These are phyloP conservation scores for Lysiphlebus fabarum DNA, from an alignment of 1,140 invertebrate genomes.

Conservation along the genomic window DNA sequence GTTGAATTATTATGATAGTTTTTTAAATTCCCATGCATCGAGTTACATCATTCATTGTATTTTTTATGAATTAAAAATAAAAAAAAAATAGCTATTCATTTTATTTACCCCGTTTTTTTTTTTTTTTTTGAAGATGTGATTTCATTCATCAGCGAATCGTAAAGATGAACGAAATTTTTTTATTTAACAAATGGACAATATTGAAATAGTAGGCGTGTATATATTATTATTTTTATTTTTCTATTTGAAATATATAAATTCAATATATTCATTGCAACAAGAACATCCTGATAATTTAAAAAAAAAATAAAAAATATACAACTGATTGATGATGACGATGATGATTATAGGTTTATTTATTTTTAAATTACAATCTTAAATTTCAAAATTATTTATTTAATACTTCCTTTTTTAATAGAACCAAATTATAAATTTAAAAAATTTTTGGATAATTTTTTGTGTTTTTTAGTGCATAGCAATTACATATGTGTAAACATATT, in stretches of 20 bases:
- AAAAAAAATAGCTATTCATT: conserved; percentile 25
- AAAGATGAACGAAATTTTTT: conserved; percentile 14
- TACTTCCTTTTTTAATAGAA: too few relatives aligned
- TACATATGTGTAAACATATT: conserved; percentile 17
- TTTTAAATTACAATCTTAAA: too few relatives aligned
- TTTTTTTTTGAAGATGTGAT: conserved; percentile 17
- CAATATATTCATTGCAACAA: conserved; percentile 18
- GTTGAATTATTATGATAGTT: background rate
- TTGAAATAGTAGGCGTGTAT: conserved; percentile 19
- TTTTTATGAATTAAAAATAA: conserved; percentile 25
- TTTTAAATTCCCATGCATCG: conserved; percentile 48
- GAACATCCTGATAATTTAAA: conserved; percentile 19
- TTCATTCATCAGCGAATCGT: conserved; percentile 28
- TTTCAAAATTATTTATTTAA: too few relatives aligned
- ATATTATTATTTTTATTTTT: too few relatives aligned
- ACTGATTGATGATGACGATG: background rate
- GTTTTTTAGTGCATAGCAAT: conserved; percentile 24
- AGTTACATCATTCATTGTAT: conserved; percentile 38
- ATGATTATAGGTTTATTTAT: background rate
- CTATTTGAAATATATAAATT: too few relatives aligned
- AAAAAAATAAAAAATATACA: conserved; percentile 12
- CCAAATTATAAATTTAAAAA: too few relatives aligned
- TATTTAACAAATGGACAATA: conserved; percentile 10
- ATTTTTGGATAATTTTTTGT: background rate
- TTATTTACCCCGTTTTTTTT: conserved; percentile 25